Evolutionary conservation across 2,888 invertebrate species (phyloP).

Genomic region (Scaptomyza flava): DNA sequence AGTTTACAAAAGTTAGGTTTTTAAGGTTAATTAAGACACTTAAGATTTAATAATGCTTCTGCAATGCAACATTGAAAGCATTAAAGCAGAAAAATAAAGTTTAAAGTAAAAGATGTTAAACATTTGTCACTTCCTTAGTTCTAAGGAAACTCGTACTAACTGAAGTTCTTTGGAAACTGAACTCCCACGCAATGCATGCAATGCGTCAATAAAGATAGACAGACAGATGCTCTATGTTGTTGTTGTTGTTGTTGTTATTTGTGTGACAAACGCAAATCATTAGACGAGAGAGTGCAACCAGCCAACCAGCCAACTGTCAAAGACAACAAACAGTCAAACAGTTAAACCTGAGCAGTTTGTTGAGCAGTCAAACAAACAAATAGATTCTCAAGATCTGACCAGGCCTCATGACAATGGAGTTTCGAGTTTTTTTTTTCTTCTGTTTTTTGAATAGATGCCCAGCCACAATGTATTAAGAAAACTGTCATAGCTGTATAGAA

Average conservation of each 20-base stretch:
- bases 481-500: constrained; percentile 80
- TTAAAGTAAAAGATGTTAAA: constrained; percentile 53
- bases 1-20: too few species aligned
- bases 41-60: too few species aligned
- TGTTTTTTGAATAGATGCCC: constrained; percentile 50
- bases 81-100: constrained; percentile 19
- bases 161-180: constrained; percentile 57
- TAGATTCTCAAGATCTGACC: constrained; percentile 57
- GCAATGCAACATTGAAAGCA: background rate
- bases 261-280: constrained; percentile 70
- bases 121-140: constrained; percentile 50
- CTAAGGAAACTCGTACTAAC: constrained; percentile 32
- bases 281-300: constrained; percentile 51
- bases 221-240: constrained; percentile 2
- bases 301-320: constrained; percentile 42
- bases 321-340: constrained; percentile 21
- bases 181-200: constrained; percentile 66
- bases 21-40: too few species aligned
- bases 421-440: constrained; percentile 33
- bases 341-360: constrained; percentile 3
- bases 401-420: constrained; percentile 55
- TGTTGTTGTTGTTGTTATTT: constrained; percentile 26
- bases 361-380: constrained; percentile 39
- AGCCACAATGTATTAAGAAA: constrained; percentile 75
- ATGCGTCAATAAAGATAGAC: constrained; percentile 9